A percentile compares a stretch with the other conserved stretches of the same genome.
Evolutionary conservation across 1,140 invertebrate species (phyloP).

Genomic region (Mactra quadrangularis): DNA sequence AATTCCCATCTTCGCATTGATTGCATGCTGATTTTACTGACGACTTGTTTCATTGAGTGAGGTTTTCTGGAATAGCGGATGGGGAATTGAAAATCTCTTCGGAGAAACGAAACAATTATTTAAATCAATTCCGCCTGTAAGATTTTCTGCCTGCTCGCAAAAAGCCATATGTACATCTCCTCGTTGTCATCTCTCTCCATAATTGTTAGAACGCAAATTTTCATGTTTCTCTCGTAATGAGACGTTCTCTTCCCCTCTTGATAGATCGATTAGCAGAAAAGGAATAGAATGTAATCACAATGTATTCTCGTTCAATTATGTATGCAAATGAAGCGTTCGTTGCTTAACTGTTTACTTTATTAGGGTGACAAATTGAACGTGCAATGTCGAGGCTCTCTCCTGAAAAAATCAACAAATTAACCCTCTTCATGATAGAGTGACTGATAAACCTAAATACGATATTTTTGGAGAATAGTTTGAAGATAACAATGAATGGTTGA

Average conservation of each 20-base stretch:
- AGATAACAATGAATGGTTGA: too few species aligned
- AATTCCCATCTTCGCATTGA: slow-evolving; percentile 25
- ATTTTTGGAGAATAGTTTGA: too few species aligned
- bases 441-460: too few species aligned
- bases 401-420: slow-evolving; percentile 17
- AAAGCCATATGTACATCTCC: slow-evolving; percentile 60
- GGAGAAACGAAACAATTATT: slow-evolving; percentile 61
- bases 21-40: slow-evolving; percentile 47
- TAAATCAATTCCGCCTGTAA: slow-evolving; percentile 62
- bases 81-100: slow-evolving; percentile 64
- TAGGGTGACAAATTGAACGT: slow-evolving; percentile 47
- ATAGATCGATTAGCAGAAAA: slow-evolving; percentile 52
- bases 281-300: slow-evolving; percentile 54
- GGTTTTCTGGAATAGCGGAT: slow-evolving; percentile 55
- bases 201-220: slow-evolving; percentile 20
- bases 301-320: slow-evolving; percentile 58
- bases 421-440: not conserved
- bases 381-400: slow-evolving; percentile 1
- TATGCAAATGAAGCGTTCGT: slow-evolving; percentile 54
- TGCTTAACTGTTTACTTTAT: slow-evolving; percentile 59
- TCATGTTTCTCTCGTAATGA: slow-evolving; percentile 48
- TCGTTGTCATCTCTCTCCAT: slow-evolving; percentile 10
- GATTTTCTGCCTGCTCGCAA: slow-evolving; percentile 44
- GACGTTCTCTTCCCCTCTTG: slow-evolving; percentile 7
- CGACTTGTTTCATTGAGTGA: slow-evolving; percentile 40